Evolutionary conservation across 2,888 invertebrate species (phyloP).

Genomic region (Parapristionchus giblindavisi): DNA sequence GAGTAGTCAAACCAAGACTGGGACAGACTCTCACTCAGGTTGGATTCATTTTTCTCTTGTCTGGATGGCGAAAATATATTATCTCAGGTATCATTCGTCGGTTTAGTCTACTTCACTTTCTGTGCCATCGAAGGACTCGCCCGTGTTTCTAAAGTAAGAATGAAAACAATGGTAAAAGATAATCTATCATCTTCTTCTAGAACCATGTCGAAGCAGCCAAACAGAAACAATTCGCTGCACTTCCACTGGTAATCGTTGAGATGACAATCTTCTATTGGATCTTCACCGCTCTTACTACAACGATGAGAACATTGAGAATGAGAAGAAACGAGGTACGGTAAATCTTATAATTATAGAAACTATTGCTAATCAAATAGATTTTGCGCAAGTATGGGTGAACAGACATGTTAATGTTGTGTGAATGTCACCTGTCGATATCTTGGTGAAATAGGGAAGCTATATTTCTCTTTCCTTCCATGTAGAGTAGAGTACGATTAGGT

Average conservation of each 20-base stretch:
- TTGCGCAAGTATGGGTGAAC: too few relatives aligned
- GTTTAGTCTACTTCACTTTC: constrained; percentile 83
- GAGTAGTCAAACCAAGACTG: constrained; percentile 90
- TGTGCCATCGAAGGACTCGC: constrained; percentile 88
- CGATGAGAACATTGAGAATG: constrained; percentile 86
- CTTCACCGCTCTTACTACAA: constrained; percentile 80
- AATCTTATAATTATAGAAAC: too few relatives aligned
- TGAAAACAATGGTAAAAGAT: not conserved
- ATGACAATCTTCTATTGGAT: constrained; percentile 82
- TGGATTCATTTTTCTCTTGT: too few relatives aligned
- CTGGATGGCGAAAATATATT: not conserved
- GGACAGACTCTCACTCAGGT: constrained; percentile 85
- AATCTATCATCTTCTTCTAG: constrained; percentile 41
- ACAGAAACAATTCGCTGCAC: constrained; percentile 81
- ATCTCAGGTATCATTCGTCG: constrained; percentile 80
- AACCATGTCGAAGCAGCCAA: constrained; percentile 73
- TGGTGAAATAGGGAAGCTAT: too few relatives aligned
- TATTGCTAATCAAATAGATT: too few relatives aligned
- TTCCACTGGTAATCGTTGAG: constrained; percentile 86
- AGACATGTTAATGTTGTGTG: too few relatives aligned
- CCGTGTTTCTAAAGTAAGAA: constrained; percentile 75
- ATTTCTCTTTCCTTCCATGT: too few relatives aligned
- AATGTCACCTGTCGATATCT: too few relatives aligned
- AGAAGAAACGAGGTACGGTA: constrained; percentile 82
- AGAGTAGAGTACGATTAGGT: too few relatives aligned